Conservation (phyloP, 2,797 vertebrate species). For the Pyrocephalus nanus region DNA sequence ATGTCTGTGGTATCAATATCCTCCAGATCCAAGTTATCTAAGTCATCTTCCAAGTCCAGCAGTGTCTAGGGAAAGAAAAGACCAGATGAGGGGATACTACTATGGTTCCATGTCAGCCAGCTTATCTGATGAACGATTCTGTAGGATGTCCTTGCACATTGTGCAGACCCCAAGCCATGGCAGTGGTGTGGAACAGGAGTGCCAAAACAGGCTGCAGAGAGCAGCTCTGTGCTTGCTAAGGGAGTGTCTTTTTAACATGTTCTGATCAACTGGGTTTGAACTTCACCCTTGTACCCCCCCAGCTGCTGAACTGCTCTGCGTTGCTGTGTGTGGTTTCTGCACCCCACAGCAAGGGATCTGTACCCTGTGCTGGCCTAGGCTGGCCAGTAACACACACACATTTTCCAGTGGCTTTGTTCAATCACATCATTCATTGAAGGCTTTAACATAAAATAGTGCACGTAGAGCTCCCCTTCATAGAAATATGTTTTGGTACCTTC, state of each 20-base stretch:
- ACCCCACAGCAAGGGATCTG: background rate
- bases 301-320: rapidly evolving
- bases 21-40: slow-evolving; percentile 96
- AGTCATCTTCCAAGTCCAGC: slow-evolving; percentile 92
- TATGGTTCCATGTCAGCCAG: rapidly evolving
- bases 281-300: background rate
- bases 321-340: background rate
- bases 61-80: slow-evolving; percentile 75
- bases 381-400: background rate
- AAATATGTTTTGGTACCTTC: slow-evolving; percentile 67
- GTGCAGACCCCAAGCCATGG: background rate
- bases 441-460: background rate
- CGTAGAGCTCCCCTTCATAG: background rate
- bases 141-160: rapidly evolving
- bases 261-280: background rate
- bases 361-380: too few species aligned
- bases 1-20: slow-evolving; percentile 97
- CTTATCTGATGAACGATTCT: rapidly evolving
- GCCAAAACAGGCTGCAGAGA: background rate
- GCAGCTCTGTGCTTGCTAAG: background rate
- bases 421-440: background rate
- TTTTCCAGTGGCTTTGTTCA: background rate
- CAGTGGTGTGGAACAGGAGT: rapidly evolving
- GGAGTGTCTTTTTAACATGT: background rate
- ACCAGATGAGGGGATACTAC: background rate